Percentiles rank a stretch among this genome's conserved stretches.
Evolutionary conservation across 2,888 invertebrate species (phyloP).

Genomic region (Himalopsyche anomala): DNA sequence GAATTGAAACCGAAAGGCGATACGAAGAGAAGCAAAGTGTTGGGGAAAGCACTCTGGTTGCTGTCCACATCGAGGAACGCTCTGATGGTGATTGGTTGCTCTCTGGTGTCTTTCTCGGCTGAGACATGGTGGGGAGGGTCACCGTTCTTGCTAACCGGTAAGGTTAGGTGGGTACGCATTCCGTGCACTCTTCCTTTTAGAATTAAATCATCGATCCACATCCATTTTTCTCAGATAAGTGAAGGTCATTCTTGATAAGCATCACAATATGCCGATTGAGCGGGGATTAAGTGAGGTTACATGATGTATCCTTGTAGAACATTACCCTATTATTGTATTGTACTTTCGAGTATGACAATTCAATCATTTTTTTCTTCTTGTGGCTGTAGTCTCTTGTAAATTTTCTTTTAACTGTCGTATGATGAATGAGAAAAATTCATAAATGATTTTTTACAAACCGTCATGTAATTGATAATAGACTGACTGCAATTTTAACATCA

Average conservation of each 20-base stretch:
- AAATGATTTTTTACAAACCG: not conserved
- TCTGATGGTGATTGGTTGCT: slow-evolving; percentile 85
- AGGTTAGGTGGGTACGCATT: slow-evolving; percentile 75
- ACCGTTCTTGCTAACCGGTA: slow-evolving; percentile 86
- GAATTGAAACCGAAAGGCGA: slow-evolving; percentile 77
- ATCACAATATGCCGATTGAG: no score
- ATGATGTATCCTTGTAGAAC: no score
- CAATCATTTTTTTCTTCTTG: no score
- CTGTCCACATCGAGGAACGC: slow-evolving; percentile 90
- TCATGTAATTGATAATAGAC: no score
- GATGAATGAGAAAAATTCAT: not conserved
- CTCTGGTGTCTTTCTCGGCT: slow-evolving; percentile 80
- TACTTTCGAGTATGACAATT: no score
- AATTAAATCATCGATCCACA: not conserved
- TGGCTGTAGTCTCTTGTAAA: no score
- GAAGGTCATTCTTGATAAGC: not conserved
- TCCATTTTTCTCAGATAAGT: not conserved
- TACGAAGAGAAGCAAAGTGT: slow-evolving; percentile 70
- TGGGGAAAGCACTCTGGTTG: slow-evolving; percentile 84
- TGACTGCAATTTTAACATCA: no score
- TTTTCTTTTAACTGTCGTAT: no score
- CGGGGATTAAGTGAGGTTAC: no score
- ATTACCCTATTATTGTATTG: no score
- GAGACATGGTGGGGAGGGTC: slow-evolving; percentile 75
- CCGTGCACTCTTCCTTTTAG: slow-evolving; percentile 27